These are phyloP conservation scores for Priocnemis perturbator DNA, from an alignment of 2,888 invertebrate genomes.

Conservation along the genomic window DNA sequence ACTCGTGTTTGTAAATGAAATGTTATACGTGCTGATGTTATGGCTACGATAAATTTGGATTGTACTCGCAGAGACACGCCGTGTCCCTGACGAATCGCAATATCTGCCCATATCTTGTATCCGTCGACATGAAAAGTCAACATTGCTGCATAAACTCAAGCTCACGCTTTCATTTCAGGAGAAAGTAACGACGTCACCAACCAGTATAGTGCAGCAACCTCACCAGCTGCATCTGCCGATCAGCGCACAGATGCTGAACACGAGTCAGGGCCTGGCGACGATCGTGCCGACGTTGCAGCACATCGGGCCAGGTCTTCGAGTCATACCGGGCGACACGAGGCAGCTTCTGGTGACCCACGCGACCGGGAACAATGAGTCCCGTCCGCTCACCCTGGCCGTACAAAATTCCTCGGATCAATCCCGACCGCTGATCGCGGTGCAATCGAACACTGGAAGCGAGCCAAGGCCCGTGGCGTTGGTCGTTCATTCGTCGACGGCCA, in stretches of 20 bases:
- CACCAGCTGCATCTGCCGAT: conserved; percentile 72
- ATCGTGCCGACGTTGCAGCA: conserved; percentile 73
- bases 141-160: not conserved
- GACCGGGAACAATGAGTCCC: conserved; percentile 65
- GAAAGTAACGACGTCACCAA: conserved; percentile 65
- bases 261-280: conserved; percentile 70
- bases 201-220: conserved; percentile 62
- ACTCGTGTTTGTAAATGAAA: too few species aligned
- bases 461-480: conserved; percentile 72
- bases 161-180: conserved; percentile 52
- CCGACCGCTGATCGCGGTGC: conserved; percentile 69
- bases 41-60: too few species aligned
- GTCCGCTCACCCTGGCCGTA: conserved; percentile 67
- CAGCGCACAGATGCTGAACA: conserved; percentile 71
- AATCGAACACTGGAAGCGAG: conserved; percentile 70
- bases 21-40: too few species aligned
- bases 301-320: conserved; percentile 68
- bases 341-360: conserved; percentile 71
- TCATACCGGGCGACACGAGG: conserved; percentile 71
- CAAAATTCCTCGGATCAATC: conserved; percentile 67
- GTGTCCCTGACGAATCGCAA: too few species aligned
- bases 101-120: not conserved
- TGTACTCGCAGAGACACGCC: too few species aligned
- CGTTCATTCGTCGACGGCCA: conserved; percentile 71
- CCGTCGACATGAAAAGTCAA: not conserved